A percentile compares a stretch with the other conserved stretches of the same genome.
Conservation (phyloP, 1,140 invertebrate species). For the Leptonema lineaticorne region DNA sequence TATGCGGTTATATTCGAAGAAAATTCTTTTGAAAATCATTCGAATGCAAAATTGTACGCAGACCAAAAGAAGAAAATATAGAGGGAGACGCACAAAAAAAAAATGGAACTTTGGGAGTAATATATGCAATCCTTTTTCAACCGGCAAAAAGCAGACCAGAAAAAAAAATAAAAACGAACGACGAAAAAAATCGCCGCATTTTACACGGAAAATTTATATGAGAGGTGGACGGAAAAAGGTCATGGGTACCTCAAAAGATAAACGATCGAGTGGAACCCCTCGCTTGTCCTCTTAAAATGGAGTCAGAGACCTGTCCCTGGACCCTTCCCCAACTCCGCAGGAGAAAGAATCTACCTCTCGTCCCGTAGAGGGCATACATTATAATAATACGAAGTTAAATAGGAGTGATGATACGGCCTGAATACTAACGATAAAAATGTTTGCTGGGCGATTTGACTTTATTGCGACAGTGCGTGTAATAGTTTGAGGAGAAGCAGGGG, state of each 20-base stretch:
- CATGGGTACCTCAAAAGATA: conserved; percentile 35
- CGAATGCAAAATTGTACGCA: background rate
- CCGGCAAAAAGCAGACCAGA: too few species aligned
- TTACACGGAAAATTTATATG: conserved; percentile 38
- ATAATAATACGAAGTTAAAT: conserved; percentile 15
- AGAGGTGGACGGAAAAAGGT: conserved; percentile 36
- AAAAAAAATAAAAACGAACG: too few species aligned
- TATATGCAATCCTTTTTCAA: conserved; percentile 36
- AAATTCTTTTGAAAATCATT: conserved; percentile 1
- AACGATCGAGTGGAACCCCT: conserved; percentile 29
- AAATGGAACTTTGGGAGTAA: conserved; percentile 13
- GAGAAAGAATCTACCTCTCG: background rate
- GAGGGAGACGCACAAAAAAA: background rate
- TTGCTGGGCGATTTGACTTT: background rate
- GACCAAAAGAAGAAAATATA: background rate
- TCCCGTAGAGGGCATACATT: conserved; percentile 3
- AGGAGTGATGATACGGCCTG: conserved; percentile 1
- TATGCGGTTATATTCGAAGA: too few species aligned
- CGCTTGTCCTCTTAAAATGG: conserved; percentile 22
- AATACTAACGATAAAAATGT: conserved; percentile 16
- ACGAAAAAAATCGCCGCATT: conserved; percentile 32
- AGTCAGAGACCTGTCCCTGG: background rate
- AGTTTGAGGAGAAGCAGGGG: too few species aligned
- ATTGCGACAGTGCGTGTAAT: conserved; percentile 1
- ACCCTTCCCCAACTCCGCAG: background rate